Percentiles rank a stretch among this genome's conserved stretches.
These are phyloP conservation scores for Pseudoips prasinana DNA, from an alignment of 2,888 invertebrate species.

Conservation along the genomic window DNA sequence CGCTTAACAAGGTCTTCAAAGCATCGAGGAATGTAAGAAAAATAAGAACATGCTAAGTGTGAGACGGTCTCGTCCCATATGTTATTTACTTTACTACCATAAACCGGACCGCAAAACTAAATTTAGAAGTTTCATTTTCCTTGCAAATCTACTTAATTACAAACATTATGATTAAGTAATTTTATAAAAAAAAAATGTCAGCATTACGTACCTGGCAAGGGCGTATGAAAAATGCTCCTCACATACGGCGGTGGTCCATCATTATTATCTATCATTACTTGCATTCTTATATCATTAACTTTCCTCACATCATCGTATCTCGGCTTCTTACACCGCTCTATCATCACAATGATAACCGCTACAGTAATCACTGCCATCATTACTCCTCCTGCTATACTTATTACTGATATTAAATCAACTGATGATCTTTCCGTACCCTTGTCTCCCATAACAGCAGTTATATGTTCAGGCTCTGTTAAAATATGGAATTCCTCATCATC, in stretches of 20 bases:
- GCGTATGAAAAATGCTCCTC: slow-evolving; percentile 80
- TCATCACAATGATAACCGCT: slow-evolving; percentile 73
- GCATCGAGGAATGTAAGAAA: too few relatives aligned
- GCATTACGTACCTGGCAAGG: slow-evolving; percentile 78
- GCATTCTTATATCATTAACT: slow-evolving; percentile 71
- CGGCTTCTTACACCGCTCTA: slow-evolving; percentile 67
- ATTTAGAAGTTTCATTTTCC: too few relatives aligned
- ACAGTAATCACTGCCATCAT: slow-evolving; percentile 77
- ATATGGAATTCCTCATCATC: slow-evolving; percentile 77
- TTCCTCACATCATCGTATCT: slow-evolving; percentile 68
- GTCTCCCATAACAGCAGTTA: slow-evolving; percentile 75
- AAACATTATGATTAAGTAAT: too few relatives aligned
- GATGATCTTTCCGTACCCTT: slow-evolving; percentile 64
- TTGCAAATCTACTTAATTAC: too few relatives aligned
- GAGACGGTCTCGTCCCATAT: too few relatives aligned
- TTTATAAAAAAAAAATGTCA: too few relatives aligned
- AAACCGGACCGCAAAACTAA: too few relatives aligned
- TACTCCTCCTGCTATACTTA: slow-evolving; percentile 77
- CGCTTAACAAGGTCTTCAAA: too few relatives aligned
- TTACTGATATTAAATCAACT: slow-evolving; percentile 71
- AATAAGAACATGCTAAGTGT: too few relatives aligned
- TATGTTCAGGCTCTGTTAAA: slow-evolving; percentile 81
- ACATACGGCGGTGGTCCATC: slow-evolving; percentile 76
- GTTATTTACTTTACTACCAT: too few relatives aligned
- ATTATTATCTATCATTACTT: slow-evolving; percentile 69